Conservation (phyloP, 2,113 vertebrate species). For the Myrmophylax atrothorax region DNA sequence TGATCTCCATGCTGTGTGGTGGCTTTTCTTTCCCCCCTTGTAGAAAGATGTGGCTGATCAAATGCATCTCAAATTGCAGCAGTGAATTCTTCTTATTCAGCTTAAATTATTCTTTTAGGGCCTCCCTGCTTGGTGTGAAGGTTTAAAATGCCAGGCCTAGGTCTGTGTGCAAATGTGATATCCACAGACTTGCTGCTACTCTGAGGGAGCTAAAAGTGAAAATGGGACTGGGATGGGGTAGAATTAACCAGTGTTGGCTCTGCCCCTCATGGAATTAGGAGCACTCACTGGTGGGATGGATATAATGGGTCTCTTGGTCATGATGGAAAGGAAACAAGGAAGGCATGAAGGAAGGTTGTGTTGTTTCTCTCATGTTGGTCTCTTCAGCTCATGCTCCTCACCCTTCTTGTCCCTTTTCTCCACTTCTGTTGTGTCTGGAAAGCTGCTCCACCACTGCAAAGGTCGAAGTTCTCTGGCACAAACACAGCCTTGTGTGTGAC, state of each 20-base stretch:
- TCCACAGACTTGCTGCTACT: background rate
- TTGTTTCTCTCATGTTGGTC: fast-evolving
- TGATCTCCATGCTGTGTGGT: background rate
- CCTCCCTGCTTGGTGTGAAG: background rate
- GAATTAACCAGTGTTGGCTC: background rate
- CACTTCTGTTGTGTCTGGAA: background rate
- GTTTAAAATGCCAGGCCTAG: background rate
- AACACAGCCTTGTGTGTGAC: background rate
- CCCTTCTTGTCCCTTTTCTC: background rate
- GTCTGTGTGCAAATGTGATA: background rate
- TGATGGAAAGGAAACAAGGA: background rate
- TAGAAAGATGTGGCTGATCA: background rate
- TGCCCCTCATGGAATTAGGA: background rate
- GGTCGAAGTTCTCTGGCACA: background rate
- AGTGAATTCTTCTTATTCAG: background rate
- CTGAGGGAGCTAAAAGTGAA: background rate
- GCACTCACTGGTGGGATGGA: background rate
- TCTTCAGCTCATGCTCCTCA: background rate
- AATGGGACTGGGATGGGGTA: background rate
- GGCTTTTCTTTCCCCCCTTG: background rate
- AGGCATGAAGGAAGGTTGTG: fast-evolving
- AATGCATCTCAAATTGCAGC: background rate
- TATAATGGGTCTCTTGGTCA: background rate
- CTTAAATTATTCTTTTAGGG: background rate
- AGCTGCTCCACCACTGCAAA: background rate